Evolutionary conservation across 1,140 invertebrate genomes (phyloP).

Genomic region (Melipona quadrifasciata): DNA sequence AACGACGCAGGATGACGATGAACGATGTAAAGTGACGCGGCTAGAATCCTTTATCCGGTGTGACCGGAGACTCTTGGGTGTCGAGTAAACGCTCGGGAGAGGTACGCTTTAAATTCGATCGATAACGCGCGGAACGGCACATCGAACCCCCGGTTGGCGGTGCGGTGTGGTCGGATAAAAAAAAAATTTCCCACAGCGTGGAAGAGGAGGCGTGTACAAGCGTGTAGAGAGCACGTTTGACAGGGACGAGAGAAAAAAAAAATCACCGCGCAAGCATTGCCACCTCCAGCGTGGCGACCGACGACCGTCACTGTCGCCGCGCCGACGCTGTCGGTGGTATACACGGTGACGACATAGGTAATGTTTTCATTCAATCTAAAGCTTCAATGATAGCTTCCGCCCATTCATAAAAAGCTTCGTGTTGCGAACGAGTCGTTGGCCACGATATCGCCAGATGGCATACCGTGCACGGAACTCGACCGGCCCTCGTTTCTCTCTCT

Average conservation of each 20-base stretch:
- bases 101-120: constrained; percentile 34
- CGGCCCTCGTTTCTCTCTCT: constrained; percentile 2
- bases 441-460: constrained; percentile 81
- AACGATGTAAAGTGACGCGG: constrained; percentile 1
- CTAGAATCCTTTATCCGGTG: constrained; percentile 28
- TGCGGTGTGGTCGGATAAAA: background rate
- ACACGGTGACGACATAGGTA: constrained; percentile 72
- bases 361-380: constrained; percentile 82
- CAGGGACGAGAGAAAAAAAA: constrained; percentile 19
- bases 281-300: constrained; percentile 51
- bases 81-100: background rate
- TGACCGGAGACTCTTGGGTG: constrained; percentile 6
- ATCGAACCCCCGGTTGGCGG: background rate
- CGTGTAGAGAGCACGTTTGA: constrained; percentile 17
- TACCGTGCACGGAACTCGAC: constrained; percentile 54
- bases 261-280: constrained; percentile 17
- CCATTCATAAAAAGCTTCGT: constrained; percentile 89
- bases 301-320: constrained; percentile 65
- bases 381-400: constrained; percentile 88
- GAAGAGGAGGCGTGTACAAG: background rate
- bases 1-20: background rate
- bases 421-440: constrained; percentile 63
- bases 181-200: constrained; percentile 35
- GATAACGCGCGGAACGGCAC: constrained; percentile 22
- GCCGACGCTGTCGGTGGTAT: constrained; percentile 66